phyloP scores from a whole-genome alignment of 1,140 invertebrate genomes.

The Trachymyrmex cornetzi region DNA sequence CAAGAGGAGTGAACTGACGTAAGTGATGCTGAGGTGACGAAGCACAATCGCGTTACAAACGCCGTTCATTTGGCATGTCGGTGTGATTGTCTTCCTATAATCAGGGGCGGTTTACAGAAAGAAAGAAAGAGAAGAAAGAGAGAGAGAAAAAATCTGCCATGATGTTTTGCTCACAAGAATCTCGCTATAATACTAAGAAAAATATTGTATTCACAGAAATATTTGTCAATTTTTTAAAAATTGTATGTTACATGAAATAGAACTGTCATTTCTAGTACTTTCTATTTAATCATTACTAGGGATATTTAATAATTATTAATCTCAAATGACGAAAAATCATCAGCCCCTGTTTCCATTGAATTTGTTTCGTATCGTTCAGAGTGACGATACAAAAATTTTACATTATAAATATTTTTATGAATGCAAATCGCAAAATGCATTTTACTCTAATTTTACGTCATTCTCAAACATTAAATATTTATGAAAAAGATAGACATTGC shows the following conservation, averaged over 20 bases:
- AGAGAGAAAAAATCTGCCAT: not conserved
- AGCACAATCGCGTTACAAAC: slow-evolving; percentile 22
- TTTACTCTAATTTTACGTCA: slow-evolving; percentile 16
- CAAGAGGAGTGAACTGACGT: slow-evolving; percentile 59
- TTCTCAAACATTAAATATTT: slow-evolving; percentile 8
- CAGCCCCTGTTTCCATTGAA: not conserved
- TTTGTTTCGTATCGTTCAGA: slow-evolving; percentile 2
- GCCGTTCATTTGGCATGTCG: slow-evolving; percentile 2
- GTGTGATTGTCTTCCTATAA: not conserved
- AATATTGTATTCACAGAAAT: not conserved
- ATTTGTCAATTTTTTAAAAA: not conserved
- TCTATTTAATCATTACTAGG: not conserved
- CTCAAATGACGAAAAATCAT: not conserved
- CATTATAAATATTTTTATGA: not conserved
- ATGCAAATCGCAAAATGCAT: slow-evolving; percentile 15
- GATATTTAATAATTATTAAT: slow-evolving; percentile 4
- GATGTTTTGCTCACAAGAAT: not conserved
- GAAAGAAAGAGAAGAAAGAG: not conserved
- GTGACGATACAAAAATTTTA: not conserved
- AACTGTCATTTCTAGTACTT: not conserved
- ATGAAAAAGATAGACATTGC: not conserved
- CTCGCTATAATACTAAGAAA: not conserved
- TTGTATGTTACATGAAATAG: not conserved
- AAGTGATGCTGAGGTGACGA: slow-evolving; percentile 43
- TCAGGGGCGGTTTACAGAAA: not conserved